Evolutionary conservation across 2,113 vertebrate genomes (phyloP).

Genomic region (Cichladusa arquata): DNA sequence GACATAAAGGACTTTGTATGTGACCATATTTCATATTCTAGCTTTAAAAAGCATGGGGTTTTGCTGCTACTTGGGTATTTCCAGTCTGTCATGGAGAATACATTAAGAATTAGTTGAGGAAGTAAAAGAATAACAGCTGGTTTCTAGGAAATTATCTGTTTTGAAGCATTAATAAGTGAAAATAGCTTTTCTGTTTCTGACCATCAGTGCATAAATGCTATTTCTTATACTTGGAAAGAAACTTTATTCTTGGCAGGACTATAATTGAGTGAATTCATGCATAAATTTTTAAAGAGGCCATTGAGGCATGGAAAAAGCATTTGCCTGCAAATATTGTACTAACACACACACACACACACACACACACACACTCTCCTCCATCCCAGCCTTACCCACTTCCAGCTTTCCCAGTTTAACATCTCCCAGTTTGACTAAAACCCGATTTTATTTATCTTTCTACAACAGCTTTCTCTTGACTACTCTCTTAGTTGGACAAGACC

Average conservation of each 20-base stretch:
- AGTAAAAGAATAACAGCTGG: not conserved
- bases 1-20: not conserved
- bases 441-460: not conserved
- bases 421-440: not conserved
- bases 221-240: not conserved
- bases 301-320: not conserved
- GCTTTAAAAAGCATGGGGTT: not conserved
- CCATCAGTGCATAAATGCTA: not conserved
- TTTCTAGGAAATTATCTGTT: not conserved
- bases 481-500: not conserved
- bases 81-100: not conserved
- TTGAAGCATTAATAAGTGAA: not conserved
- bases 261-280: conserved; percentile 3
- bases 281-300: not conserved
- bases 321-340: not conserved
- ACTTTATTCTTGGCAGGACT: not conserved
- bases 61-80: not conserved
- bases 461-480: not conserved
- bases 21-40: not conserved
- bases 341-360: too few species aligned
- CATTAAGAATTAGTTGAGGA: not conserved
- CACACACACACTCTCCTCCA: not conserved
- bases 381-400: not conserved
- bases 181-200: not conserved
- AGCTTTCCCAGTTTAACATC: not conserved